Percentiles rank a stretch among this genome's conserved stretches.
Evolutionary conservation across 2,797 vertebrate genomes (phyloP).

Genomic region (Schizopygopsis pylzovi): DNA sequence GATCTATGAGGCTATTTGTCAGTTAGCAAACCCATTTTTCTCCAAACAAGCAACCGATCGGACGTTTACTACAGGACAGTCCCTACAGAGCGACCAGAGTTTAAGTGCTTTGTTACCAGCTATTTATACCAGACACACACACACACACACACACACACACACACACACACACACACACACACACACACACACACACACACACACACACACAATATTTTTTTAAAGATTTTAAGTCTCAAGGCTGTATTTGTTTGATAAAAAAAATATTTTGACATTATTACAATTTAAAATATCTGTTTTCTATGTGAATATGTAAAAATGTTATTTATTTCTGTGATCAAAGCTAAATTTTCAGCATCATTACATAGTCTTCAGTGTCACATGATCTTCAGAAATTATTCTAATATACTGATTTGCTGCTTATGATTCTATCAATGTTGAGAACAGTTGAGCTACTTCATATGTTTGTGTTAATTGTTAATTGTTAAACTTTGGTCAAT

Average conservation of each 20-base stretch:
- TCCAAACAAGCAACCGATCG: neutral
- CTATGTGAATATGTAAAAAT: neutral
- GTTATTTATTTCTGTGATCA: neutral
- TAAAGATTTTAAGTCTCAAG: too few relatives aligned
- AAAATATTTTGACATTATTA: neutral
- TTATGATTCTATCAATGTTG: neutral
- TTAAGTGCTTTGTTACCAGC: neutral
- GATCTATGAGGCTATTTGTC: conserved; percentile 20
- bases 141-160: neutral
- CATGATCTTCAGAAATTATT: neutral
- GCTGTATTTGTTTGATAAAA: too few relatives aligned
- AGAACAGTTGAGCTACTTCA: neutral
- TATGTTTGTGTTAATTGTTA: neutral
- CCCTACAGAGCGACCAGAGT: conserved; percentile 4
- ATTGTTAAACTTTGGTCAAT: neutral
- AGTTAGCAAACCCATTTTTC: conserved; percentile 22
- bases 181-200: too few relatives aligned
- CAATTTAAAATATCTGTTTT: neutral
- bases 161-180: neutral
- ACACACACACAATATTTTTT: too few relatives aligned
- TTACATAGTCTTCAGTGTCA: neutral
- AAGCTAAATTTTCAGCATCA: neutral
- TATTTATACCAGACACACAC: neutral
- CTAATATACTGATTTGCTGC: neutral
- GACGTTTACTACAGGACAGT: conserved; percentile 18